Evolutionary conservation across 2,797 vertebrate genomes (phyloP).

Genomic region (Numenius phaeopus): DNA sequence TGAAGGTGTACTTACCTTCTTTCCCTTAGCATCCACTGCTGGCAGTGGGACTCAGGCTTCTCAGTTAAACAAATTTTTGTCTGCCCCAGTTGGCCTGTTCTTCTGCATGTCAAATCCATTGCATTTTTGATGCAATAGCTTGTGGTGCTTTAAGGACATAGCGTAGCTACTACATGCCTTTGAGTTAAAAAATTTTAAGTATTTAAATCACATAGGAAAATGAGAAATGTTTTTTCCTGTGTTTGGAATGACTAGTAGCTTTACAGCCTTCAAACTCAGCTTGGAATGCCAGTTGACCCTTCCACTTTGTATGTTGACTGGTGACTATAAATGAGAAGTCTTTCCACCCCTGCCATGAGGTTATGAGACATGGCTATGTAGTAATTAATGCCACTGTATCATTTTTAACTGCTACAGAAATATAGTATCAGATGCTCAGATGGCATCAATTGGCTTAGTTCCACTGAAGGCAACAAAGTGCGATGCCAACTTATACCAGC

Average conservation of each 20-base stretch:
- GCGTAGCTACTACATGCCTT: neutral
- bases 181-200: neutral
- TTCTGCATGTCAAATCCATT: slow-evolving; percentile 9
- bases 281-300: slow-evolving; percentile 48
- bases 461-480: slow-evolving; percentile 57
- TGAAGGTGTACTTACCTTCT: neutral
- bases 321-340: slow-evolving; percentile 14
- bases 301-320: slow-evolving; percentile 4
- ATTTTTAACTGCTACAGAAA: slow-evolving; percentile 51
- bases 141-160: slow-evolving; percentile 20
- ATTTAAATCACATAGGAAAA: slow-evolving; percentile 11
- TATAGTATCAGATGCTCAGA: slow-evolving; percentile 68
- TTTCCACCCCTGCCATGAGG: slow-evolving; percentile 17
- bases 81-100: neutral
- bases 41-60: neutral
- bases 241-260: neutral
- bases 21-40: neutral
- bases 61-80: neutral
- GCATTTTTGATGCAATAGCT: slow-evolving; percentile 15
- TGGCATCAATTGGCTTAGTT: slow-evolving; percentile 64
- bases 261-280: slow-evolving; percentile 18
- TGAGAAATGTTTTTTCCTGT: neutral
- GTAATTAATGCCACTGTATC: slow-evolving; percentile 52
- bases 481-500: slow-evolving; percentile 39
- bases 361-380: slow-evolving; percentile 29